These are phyloP conservation scores for Grus americana DNA, from an alignment of 2,113 vertebrate genomes.

Conservation along the genomic window DNA sequence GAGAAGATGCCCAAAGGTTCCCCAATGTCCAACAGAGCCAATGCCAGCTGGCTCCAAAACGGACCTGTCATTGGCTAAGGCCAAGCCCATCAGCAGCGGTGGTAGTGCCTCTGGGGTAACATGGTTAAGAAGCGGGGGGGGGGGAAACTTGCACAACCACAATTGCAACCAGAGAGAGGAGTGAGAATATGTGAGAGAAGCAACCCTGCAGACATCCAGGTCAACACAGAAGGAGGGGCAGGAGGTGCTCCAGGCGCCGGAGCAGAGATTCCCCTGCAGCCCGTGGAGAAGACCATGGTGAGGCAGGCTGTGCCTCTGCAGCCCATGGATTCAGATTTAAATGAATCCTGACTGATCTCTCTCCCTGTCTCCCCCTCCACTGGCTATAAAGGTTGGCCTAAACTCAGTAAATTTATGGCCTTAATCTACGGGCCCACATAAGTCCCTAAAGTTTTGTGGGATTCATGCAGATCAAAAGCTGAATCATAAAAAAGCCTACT, in stretches of 20 bases:
- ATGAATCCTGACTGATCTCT: not conserved
- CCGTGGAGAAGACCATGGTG: not conserved
- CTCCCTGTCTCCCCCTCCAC: no score
- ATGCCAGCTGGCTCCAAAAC: not conserved
- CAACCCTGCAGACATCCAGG: not conserved
- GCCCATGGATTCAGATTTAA: not conserved
- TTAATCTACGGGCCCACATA: not conserved
- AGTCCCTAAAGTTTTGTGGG: not conserved
- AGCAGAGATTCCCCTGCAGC: not conserved
- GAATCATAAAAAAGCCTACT: not conserved
- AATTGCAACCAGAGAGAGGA: not conserved
- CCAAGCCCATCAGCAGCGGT: not conserved
- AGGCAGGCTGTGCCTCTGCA: not conserved
- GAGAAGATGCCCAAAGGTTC: not conserved
- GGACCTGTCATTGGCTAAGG: not conserved
- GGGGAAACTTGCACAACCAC: not conserved
- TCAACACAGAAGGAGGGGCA: no score
- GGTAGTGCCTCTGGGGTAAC: not conserved
- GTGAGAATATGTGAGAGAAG: not conserved
- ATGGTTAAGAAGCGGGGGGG: not conserved
- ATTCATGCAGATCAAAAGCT: not conserved
- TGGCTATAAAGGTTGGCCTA: not conserved
- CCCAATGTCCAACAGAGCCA: not conserved
- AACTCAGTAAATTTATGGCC: not conserved
- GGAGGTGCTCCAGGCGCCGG: fast-evolving